Evolutionary conservation across 2,113 vertebrate genomes (phyloP), one percentile per base, ranked within the genome.

Genomic region (Hemiscyllium ocellatum): DNA sequence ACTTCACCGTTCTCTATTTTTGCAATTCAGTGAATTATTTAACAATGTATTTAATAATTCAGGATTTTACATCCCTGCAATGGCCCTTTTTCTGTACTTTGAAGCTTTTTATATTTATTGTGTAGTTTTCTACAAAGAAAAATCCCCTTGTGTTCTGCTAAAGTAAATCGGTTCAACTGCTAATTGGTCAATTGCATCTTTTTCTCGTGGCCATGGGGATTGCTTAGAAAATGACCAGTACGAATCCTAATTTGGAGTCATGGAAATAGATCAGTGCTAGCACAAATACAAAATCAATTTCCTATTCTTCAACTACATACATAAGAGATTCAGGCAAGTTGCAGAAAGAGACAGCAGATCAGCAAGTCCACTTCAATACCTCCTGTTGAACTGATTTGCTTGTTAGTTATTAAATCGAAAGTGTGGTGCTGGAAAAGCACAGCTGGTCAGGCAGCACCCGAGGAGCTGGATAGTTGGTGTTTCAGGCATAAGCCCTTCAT

Each of bases 21-120:
- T 93, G 61, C 65, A 33, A 91, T 29, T n/a, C 56, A 65, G 56
- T 91, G 61, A 93, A 66, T 65, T 93, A 68, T 93, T 93, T 93
- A 93, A 93, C 42, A 37, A 8, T 65, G 33, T 66, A 66, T 93
- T 93, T 93, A 93, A 93, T 68, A 68, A 93, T 93, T 93, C 37
- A 93, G 20, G 33, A 93, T 37, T 93, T 93, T 61, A 93, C n/a
- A 61, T 68, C 89, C 61, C 61, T 68, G 89, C 65, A 37, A 61
- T 66, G 33, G 33, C 56, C 66, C 61, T 42, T 65, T 33, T 91
- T 66, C 19, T 37, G 56, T 22, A 37, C 22, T 93, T 93, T 93
- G 61, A 93, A 93, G 33, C 19, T 68, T 37, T 93, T 93, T 66
- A 12, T 42, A 93, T 93, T 66, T 19, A 33, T 66, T 10, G 66